A percentile compares a stretch with the other conserved stretches of the same genome.
Conservation (phyloP, 2,888 invertebrate genomes). For the Oxytorus armatus region DNA sequence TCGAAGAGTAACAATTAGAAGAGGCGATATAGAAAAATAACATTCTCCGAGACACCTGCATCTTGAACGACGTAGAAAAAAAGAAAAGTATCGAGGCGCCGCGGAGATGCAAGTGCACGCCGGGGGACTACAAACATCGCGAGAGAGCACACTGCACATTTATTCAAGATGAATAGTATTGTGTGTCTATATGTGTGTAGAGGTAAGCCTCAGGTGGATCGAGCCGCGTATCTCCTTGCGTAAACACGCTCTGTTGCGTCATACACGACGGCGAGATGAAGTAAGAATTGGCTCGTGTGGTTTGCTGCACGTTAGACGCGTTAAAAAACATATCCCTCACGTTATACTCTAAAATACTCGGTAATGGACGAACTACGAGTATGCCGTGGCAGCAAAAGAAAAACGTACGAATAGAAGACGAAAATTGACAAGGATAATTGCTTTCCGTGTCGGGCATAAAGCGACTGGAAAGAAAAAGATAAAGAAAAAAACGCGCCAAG, state of each 20-base stretch:
- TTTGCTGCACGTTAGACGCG: slow-evolving; percentile 43
- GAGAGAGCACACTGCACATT: slow-evolving; percentile 51
- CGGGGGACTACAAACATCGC: not conserved
- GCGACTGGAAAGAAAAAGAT: not conserved
- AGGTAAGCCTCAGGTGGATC: slow-evolving; percentile 66
- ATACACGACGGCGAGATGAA: slow-evolving; percentile 54
- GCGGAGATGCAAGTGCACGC: too few relatives aligned
- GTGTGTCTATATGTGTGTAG: not conserved
- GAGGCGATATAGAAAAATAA: not conserved
- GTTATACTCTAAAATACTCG: slow-evolving; percentile 29
- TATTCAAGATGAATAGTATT: slow-evolving; percentile 39
- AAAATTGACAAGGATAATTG: slow-evolving; percentile 48
- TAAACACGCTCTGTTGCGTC: slow-evolving; percentile 75
- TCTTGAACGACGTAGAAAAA: slow-evolving; percentile 15
- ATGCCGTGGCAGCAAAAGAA: not conserved
- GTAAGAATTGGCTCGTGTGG: slow-evolving; percentile 10
- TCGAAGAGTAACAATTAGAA: not conserved
- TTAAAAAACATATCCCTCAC: too few relatives aligned
- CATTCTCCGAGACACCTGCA: slow-evolving; percentile 47
- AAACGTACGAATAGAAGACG: slow-evolving; percentile 55
- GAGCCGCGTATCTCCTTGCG: slow-evolving; percentile 73
- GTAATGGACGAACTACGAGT: not conserved
- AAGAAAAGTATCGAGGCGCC: too few relatives aligned
- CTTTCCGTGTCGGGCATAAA: slow-evolving; percentile 39
- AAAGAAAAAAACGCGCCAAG: slow-evolving; percentile 12